Evolutionary conservation across 2,113 vertebrate genomes (phyloP).

Genomic region (western clawed frog (Xenopus tropicalis)): UCB_Xtro_10.0 CM004443.2:174775501-174776000

Average conservation of each 20-base stretch:
- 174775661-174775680: constrained; percentile 50
- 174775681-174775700: constrained; percentile 35
- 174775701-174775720: constrained; percentile 46
- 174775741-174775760: constrained; percentile 80
- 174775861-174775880: constrained; percentile 70
- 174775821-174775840: constrained; percentile 70
- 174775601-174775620: background rate
- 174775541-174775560: constrained; percentile 25
- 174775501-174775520: constrained; percentile 6
- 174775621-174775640: background rate
- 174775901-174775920: constrained; percentile 65
- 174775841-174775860: constrained; percentile 65
- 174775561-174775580: constrained; percentile 7
- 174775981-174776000: constrained; percentile 65
- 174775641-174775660: constrained; percentile 33
- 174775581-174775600: constrained; percentile 19
- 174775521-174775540: constrained; percentile 41
- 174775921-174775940: constrained; percentile 66
- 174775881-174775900: constrained; percentile 75
- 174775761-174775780: constrained; percentile 76
- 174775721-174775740: constrained; percentile 65
- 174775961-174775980: constrained; percentile 65
- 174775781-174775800: constrained; percentile 82
- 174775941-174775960: constrained; percentile 68
- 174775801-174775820: constrained; percentile 78